phyloP scores from a whole-genome alignment of 2,113 vertebrate species.

The Bettongia penicillata region DNA sequence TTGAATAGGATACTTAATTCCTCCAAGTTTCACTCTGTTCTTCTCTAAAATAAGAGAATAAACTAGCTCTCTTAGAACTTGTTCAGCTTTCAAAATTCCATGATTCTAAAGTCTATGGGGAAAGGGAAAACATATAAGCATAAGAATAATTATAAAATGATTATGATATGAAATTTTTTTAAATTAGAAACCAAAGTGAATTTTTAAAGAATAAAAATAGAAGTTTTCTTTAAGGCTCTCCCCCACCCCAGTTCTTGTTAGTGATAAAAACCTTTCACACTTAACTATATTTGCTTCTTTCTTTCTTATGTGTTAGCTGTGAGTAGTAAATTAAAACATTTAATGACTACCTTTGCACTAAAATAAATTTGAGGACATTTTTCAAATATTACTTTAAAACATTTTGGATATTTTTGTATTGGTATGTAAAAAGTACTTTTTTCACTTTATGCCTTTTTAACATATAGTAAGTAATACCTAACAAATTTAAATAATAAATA shows the following conservation, averaged over 20 bases:
- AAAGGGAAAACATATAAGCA: not conserved
- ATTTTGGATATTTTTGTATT: conserved; percentile 7
- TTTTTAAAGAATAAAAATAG: not conserved
- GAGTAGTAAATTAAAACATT: conserved; percentile 34
- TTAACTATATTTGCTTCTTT: conserved; percentile 40
- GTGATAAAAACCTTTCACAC: conserved; percentile 14
- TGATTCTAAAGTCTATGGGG: not conserved
- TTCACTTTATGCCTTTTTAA: not conserved
- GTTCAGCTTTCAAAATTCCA: not conserved
- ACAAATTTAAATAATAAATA: conserved; percentile 26
- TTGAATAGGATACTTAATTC: not conserved
- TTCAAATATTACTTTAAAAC: conserved; percentile 25
- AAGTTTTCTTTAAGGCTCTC: not conserved
- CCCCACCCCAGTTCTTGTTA: not conserved
- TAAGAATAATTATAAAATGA: not conserved
- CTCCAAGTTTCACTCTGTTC: not conserved
- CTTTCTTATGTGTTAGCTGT: conserved; percentile 6
- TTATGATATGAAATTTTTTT: not conserved
- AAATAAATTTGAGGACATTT: conserved; percentile 19
- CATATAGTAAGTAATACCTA: conserved; percentile 39
- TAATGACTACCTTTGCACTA: not conserved
- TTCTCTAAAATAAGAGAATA: not conserved
- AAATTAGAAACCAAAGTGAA: not conserved
- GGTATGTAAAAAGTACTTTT: not conserved
- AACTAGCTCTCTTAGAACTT: not conserved